Conservation (phyloP, 2,113 vertebrate species). For the Calypte anna region DNA sequence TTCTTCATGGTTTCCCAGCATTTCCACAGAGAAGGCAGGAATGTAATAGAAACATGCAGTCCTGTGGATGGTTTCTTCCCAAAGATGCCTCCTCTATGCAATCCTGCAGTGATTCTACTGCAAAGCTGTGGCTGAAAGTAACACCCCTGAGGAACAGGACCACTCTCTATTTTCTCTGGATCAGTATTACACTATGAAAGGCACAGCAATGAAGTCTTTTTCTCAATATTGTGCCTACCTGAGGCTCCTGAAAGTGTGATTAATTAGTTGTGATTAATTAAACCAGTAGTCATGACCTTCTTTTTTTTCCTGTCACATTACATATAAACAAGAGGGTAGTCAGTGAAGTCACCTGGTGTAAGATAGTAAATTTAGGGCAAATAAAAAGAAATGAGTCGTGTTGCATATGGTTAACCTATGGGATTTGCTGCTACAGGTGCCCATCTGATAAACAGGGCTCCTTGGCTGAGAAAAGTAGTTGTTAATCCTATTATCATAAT, state of each 20-base stretch:
- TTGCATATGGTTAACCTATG: background rate
- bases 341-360: background rate
- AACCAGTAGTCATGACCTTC: background rate
- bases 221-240: background rate
- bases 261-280: conserved; percentile 51
- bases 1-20: background rate
- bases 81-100: background rate
- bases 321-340: background rate
- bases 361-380: background rate
- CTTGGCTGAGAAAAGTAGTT: background rate
- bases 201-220: background rate
- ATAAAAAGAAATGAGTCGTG: background rate
- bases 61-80: background rate
- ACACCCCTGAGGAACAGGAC: background rate
- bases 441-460: background rate
- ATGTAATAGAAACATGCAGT: background rate
- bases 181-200: background rate
- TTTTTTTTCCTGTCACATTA: conserved; percentile 3
- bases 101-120: background rate
- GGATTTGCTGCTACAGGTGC: conserved; percentile 20
- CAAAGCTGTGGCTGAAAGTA: background rate
- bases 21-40: background rate
- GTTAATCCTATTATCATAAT: background rate
- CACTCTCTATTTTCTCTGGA: background rate
- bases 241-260: conserved; percentile 13